Conservation (phyloP, 2,797 vertebrate genomes). For the Zenarchopterus dispar region DNA sequence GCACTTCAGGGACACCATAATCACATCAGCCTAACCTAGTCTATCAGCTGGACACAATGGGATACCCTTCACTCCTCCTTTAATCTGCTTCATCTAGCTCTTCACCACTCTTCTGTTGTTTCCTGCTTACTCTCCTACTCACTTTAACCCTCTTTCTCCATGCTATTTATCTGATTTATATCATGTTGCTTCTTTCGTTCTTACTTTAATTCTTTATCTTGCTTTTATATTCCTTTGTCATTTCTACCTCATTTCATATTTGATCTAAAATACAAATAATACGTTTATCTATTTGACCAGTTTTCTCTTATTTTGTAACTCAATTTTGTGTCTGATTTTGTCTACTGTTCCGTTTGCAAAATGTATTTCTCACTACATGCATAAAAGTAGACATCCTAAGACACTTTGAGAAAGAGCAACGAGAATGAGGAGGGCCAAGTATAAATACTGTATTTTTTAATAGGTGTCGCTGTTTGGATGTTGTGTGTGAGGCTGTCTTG, state of each 20-base stretch:
- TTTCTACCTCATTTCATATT: neutral
- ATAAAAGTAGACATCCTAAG: conserved; percentile 46
- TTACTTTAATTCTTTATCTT: neutral
- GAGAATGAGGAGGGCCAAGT: conserved; percentile 79
- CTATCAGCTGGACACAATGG: conserved; percentile 85
- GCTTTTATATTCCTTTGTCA: neutral
- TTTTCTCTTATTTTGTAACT: neutral
- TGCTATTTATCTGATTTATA: conserved; percentile 14
- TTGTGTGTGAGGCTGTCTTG: conserved; percentile 67
- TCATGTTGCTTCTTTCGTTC: neutral
- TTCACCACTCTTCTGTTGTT: conserved; percentile 53
- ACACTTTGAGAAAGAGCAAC: conserved; percentile 38
- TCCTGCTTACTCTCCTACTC: conserved; percentile 30
- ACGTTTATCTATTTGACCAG: neutral
- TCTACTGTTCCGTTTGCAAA: conserved; percentile 8
- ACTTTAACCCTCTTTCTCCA: conserved; percentile 26
- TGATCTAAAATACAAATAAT: neutral
- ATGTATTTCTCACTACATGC: conserved; percentile 21
- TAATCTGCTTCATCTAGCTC: conserved; percentile 80
- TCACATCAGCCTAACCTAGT: conserved; percentile 86
- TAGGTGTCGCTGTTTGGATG: conserved; percentile 63
- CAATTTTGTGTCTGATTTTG: neutral
- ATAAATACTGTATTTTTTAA: conserved; percentile 83
- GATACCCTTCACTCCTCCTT: conserved; percentile 84
- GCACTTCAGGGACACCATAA: conserved; percentile 87